Evolutionary conservation across 2,113 vertebrate genomes (phyloP).

Genomic region (Brachirus orientalis): DNA sequence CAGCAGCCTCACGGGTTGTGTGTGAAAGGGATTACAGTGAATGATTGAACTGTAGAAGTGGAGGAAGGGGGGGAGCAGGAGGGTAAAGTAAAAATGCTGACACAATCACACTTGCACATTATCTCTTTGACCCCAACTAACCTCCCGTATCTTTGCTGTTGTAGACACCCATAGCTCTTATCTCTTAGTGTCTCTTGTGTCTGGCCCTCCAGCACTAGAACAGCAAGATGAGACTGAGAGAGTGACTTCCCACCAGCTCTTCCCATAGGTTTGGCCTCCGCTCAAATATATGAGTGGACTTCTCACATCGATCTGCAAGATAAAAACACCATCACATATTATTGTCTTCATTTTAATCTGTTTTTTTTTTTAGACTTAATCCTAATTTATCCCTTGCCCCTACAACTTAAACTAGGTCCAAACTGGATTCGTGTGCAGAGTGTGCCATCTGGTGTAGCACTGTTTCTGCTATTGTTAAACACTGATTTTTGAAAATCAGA

Average conservation of each 20-base stretch:
- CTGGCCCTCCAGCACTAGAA: constrained; percentile 10
- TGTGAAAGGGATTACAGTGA: constrained; percentile 38
- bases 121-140: constrained; percentile 66
- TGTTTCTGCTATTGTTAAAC: no score
- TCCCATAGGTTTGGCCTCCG: background rate
- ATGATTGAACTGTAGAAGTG: constrained; percentile 28
- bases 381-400: no score
- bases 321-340: constrained; percentile 16
- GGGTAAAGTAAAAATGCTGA: constrained; percentile 49
- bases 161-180: constrained; percentile 52
- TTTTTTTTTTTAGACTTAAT: no score
- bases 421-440: no score
- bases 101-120: constrained; percentile 41
- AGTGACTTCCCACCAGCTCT: constrained; percentile 3
- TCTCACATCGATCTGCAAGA: no score
- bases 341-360: constrained; percentile 35
- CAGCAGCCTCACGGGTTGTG: constrained; percentile 10
- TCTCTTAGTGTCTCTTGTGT: constrained; percentile 37
- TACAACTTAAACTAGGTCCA: no score
- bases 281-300: no score
- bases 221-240: constrained; percentile 17
- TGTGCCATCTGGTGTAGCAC: no score
- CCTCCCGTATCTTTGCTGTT: constrained; percentile 50
- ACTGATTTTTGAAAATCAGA: no score
- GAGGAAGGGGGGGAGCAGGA: constrained; percentile 22